These are phyloP conservation scores for Rhinogobius similis DNA, from an alignment of 2,113 vertebrate species.

Conservation along the genomic window DNA sequence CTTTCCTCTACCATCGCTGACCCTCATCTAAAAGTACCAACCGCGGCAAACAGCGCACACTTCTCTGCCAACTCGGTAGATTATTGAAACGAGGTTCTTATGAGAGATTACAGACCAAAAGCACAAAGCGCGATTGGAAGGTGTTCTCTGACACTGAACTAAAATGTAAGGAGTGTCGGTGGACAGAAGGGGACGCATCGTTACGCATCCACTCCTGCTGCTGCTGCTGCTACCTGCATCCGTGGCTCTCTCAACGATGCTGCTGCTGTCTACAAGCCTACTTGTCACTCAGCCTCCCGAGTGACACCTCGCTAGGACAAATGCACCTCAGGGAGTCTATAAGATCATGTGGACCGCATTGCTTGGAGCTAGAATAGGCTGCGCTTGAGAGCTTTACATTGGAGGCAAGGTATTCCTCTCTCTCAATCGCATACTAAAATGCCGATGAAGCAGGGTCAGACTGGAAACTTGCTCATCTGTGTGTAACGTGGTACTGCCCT, in stretches of 20 bases:
- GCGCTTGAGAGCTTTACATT: constrained; percentile 3
- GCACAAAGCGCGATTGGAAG: constrained; percentile 18
- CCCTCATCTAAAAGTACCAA: constrained; percentile 7
- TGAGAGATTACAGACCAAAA: constrained; percentile 37
- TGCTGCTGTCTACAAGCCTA: constrained; percentile 1
- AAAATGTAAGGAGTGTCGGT: constrained; percentile 8
- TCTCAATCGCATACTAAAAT: constrained; percentile 34
- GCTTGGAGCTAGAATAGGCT: neutral
- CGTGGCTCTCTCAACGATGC: constrained; percentile 35
- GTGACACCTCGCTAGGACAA: constrained; percentile 3
- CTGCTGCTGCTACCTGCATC: constrained; percentile 26
- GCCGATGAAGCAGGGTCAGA: neutral
- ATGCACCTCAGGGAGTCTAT: neutral
- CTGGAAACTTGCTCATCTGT: constrained; percentile 24
- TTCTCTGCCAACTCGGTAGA: constrained; percentile 23
- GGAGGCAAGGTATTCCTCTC: constrained; percentile 13
- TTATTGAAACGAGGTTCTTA: constrained; percentile 5
- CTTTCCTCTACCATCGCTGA: constrained; percentile 7
- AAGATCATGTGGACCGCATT: constrained; percentile 5
- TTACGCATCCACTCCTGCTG: constrained; percentile 3
- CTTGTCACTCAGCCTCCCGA: constrained; percentile 16
- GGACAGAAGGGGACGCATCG: constrained; percentile 2
- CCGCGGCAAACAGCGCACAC: constrained; percentile 50
- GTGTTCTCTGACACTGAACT: neutral
- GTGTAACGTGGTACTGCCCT: constrained; percentile 32